These are phyloP conservation scores for Prorops nasuta DNA, from an alignment of 1,140 invertebrate species.

Conservation along the genomic window DNA sequence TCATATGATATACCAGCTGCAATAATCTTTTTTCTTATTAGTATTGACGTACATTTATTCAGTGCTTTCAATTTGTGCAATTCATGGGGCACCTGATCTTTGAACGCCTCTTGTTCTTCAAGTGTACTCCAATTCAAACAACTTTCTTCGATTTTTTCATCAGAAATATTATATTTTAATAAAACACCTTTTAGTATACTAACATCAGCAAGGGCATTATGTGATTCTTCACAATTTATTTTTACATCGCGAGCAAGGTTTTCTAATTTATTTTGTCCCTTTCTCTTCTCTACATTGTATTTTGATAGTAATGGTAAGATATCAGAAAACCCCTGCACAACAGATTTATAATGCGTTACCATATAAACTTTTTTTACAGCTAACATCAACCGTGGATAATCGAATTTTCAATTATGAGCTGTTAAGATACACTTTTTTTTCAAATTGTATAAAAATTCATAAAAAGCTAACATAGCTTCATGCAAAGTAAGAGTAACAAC, in stretches of 20 bases:
- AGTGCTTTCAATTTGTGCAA: conserved; percentile 1
- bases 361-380: conserved; percentile 14
- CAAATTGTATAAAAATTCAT: conserved; percentile 14
- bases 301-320: conserved; percentile 1
- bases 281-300: too few relatives aligned
- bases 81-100: conserved; percentile 3
- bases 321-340: conserved; percentile 4
- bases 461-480: conserved; percentile 11
- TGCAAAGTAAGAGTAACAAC: conserved; percentile 4
- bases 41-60: conserved; percentile 4
- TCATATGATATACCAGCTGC: conserved; percentile 6
- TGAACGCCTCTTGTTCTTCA: conserved; percentile 1
- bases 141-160: neutral
- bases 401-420: conserved; percentile 18
- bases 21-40: conserved; percentile 10
- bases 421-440: conserved; percentile 14
- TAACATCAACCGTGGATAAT: conserved; percentile 11
- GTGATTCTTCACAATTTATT: conserved; percentile 8
- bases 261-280: too few relatives aligned
- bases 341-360: conserved; percentile 5
- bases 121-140: conserved; percentile 1
- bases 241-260: neutral
- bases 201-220: too few relatives aligned
- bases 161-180: conserved; percentile 1
- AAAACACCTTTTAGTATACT: conserved; percentile 7